Base-by-base conservation (phyloP, 1,140 invertebrate species). In the Diploscapter pachys region DNA sequence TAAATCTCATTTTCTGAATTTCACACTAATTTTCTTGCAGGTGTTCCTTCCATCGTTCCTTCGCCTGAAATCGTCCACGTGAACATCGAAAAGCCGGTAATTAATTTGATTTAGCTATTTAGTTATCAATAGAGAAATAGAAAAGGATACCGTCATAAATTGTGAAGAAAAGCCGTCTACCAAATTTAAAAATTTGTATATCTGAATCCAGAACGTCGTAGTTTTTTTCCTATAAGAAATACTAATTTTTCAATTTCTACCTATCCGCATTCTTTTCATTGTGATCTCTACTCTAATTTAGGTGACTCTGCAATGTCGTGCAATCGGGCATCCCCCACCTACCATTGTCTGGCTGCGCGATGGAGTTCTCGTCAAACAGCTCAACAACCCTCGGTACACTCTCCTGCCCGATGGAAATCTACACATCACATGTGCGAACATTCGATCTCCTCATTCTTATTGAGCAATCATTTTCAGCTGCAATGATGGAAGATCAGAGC, bases 1-100 rank as follows among this genome's bases (percentile, higher is more conserved):
- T 31, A 31, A 31, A 6, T 2, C 56, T n/a, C 55, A 71, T 70
- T 70, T 71, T 68, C 31, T 31, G 31, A 31, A 31, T 31, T 31
- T 31, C 5, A 69, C 57, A 71, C 1, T 8, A 11, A 55, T 54
- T 65, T 53, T 55, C 73, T 79, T 81, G 2, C 75, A 88, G 87
- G 86, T 73, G 79, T 80, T 6, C 86, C 87, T 8, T 78, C 79
- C 50, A 86, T 88, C 63, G 72, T 83, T 2, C 78, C 83, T 3
- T 71, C 80, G 5, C 87, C 87, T 5, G 76, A 81, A 2, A 86
- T 82, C 53, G 74, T 85, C 49, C 81, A 82, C n/a, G 84, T 85
- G 5, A 85, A 87, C 64, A 88, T 89, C 13, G 87, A 87, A 5
- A 81, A 79, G 11, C 31, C 31, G 31, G 31, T 31, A 31, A 31